Evolutionary conservation across 2,113 vertebrate species (phyloP).

Genomic region (Syngnathus typhle): DNA sequence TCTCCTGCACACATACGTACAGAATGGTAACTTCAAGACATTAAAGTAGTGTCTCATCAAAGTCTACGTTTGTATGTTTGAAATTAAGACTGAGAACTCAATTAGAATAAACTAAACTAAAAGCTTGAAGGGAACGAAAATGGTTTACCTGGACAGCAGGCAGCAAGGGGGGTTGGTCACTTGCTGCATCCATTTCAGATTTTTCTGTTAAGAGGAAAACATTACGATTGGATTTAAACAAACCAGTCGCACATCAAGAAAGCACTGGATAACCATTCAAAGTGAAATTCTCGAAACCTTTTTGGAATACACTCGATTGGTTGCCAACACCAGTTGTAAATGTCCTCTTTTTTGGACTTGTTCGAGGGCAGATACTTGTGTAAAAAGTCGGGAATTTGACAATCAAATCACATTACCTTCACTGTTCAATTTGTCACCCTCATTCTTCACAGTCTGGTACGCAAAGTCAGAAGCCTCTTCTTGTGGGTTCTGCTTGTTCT

Average conservation of each 20-base stretch:
- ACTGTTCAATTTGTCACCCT: slow-evolving; percentile 2
- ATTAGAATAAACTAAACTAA: not conserved
- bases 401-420: slow-evolving; percentile 32
- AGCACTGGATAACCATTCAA: no score
- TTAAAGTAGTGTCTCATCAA: not conserved
- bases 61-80: not conserved
- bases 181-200: slow-evolving; percentile 8
- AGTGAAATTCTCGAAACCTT: no score
- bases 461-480: slow-evolving; percentile 1
- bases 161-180: not conserved
- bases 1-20: slow-evolving; percentile 29
- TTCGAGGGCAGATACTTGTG: no score
- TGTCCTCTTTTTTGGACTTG: no score
- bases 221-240: not conserved
- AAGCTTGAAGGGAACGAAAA: not conserved
- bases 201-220: slow-evolving; percentile 18
- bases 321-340: no score
- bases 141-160: slow-evolving; percentile 39
- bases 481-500: not conserved
- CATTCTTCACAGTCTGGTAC: not conserved
- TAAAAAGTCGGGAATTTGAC: no score
- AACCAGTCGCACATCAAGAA: no score
- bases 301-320: no score
- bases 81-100: not conserved
- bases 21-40: not conserved